Percentiles rank a stretch among this genome's conserved stretches.
Conservation (phyloP, 2,113 vertebrate genomes). For the Numenius arquata region DNA sequence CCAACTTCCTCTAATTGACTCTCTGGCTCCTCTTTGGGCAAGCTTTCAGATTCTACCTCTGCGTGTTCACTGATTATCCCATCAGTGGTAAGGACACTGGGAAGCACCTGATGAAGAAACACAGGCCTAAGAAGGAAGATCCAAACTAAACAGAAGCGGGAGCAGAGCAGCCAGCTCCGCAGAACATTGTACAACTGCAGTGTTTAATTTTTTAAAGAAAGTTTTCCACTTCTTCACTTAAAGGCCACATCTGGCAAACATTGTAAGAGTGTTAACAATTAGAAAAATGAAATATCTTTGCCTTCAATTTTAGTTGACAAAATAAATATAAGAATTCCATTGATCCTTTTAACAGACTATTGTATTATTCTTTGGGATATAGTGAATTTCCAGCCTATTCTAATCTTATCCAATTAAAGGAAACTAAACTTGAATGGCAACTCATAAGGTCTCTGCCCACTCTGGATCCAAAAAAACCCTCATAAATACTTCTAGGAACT, state of each 20-base stretch:
- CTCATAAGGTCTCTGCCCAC: background rate
- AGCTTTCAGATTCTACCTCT: background rate
- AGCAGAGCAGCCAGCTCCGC: background rate
- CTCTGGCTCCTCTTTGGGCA: background rate
- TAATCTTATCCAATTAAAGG: background rate
- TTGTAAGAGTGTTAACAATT: slow-evolving; percentile 44
- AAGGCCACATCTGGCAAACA: slow-evolving; percentile 59
- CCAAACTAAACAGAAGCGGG: slow-evolving; percentile 55
- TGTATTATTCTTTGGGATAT: background rate
- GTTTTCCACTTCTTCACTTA: slow-evolving; percentile 45
- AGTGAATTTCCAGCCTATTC: slow-evolving; percentile 8
- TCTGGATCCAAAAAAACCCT: background rate
- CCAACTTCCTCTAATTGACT: background rate
- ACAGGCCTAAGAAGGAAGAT: background rate
- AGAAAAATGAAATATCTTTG: slow-evolving; percentile 52
- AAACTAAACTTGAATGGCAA: background rate
- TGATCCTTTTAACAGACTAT: slow-evolving; percentile 42
- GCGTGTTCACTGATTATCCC: background rate
- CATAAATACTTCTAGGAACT: background rate
- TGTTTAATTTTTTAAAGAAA: background rate
- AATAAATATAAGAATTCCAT: slow-evolving; percentile 55
- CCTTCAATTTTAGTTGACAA: slow-evolving; percentile 47
- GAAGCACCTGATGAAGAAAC: slow-evolving; percentile 63
- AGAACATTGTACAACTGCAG: background rate
- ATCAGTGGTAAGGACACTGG: background rate